These are phyloP conservation scores for Aphelenchoides fujianensis DNA, from an alignment of 1,140 invertebrate genomes.

Conservation along the genomic window DNA sequence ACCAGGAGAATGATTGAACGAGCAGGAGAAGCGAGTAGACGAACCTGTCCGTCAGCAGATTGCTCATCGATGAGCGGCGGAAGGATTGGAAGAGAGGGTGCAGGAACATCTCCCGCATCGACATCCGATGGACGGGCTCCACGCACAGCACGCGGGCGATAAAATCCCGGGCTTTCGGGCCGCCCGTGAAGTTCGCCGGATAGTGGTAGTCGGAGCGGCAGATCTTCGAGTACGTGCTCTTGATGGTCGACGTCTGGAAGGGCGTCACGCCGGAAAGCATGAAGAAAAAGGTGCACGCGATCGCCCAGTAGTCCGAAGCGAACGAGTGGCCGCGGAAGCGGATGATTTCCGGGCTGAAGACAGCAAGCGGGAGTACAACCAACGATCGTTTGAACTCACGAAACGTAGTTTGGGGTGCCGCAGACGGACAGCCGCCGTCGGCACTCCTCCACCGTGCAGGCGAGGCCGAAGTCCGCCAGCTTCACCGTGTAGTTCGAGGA, in stretches of 20 bases:
- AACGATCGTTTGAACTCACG: too few relatives aligned
- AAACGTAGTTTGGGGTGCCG: constrained; percentile 45
- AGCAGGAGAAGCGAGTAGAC: not conserved
- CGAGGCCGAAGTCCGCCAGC: constrained; percentile 43
- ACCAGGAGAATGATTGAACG: not conserved
- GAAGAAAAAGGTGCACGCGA: constrained; percentile 48
- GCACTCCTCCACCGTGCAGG: constrained; percentile 36
- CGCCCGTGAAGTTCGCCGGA: constrained; percentile 38
- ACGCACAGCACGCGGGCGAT: constrained; percentile 35
- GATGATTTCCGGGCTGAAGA: constrained; percentile 15
- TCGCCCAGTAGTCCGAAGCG: constrained; percentile 39
- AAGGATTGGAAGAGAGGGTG: constrained; percentile 36
- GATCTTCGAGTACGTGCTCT: constrained; percentile 35
- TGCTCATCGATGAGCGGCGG: constrained; percentile 23
- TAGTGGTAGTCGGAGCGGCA: constrained; percentile 39
- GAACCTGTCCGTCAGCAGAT: constrained; percentile 3
- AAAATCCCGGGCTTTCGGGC: constrained; percentile 35
- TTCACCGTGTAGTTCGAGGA: constrained; percentile 30
- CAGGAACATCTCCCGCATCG: constrained; percentile 35
- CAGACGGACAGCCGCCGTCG: constrained; percentile 29
- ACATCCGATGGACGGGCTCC: constrained; percentile 36
- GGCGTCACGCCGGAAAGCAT: constrained; percentile 42
- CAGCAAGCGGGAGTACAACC: too few relatives aligned
- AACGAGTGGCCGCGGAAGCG: constrained; percentile 31
- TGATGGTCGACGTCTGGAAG: constrained; percentile 39